These are phyloP conservation scores for Myodes glareolus DNA, from an alignment of 2,113 vertebrate species.

Conservation along the genomic window DNA sequence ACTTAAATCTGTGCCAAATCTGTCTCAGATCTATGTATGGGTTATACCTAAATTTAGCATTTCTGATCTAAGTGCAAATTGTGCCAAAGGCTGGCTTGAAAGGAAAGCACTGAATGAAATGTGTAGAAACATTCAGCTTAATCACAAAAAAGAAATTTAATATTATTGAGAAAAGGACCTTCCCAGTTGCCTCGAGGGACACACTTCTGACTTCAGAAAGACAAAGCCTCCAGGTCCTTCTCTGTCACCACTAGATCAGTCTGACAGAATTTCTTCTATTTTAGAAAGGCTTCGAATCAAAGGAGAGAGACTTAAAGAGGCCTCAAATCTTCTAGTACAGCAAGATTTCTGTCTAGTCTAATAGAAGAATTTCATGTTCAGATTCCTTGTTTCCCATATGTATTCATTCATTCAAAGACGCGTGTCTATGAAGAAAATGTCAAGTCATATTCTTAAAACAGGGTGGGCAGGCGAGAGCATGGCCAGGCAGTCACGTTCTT, in stretches of 20 bases:
- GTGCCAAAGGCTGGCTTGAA: slow-evolving; percentile 29
- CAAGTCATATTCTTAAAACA: neutral
- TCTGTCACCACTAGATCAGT: neutral
- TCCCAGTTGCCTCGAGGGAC: slow-evolving; percentile 28
- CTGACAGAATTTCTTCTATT: neutral
- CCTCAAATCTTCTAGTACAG: neutral
- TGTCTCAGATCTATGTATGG: slow-evolving; percentile 50
- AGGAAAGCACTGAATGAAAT: slow-evolving; percentile 19
- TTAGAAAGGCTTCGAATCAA: neutral
- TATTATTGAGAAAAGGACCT: neutral
- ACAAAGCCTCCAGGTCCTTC: neutral
- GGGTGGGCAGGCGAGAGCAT: neutral
- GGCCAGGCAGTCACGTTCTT: neutral
- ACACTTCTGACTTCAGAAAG: slow-evolving; percentile 41
- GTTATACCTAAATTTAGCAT: slow-evolving; percentile 78
- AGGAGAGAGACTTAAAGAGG: neutral
- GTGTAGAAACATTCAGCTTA: slow-evolving; percentile 63
- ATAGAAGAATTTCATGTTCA: neutral
- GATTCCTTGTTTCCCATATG: slow-evolving; percentile 13
- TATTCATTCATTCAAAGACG: neutral
- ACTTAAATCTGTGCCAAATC: slow-evolving; percentile 55
- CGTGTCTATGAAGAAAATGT: neutral
- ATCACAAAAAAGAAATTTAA: neutral
- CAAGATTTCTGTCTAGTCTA: neutral
- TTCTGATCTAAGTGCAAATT: slow-evolving; percentile 41